Evolutionary conservation across 2,113 vertebrate species (phyloP).

Genomic region (Paramormyrops kingsleyae): DNA sequence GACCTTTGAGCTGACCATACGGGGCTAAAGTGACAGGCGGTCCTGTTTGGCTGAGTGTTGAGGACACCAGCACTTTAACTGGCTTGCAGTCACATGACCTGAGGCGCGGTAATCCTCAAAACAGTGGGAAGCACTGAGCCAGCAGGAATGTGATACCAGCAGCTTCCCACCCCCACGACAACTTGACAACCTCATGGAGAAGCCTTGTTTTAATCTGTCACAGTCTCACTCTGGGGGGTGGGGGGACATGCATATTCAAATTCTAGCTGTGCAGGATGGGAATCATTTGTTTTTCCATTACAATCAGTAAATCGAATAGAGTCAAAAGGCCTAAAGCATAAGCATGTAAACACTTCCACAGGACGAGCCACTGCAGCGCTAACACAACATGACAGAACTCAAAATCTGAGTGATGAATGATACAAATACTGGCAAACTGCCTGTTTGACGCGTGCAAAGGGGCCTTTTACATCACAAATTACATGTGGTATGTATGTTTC

Average conservation of each 20-base stretch:
- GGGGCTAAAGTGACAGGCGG: constrained; percentile 3
- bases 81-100: neutral
- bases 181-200: constrained; percentile 17
- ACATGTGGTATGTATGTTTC: neutral
- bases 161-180: neutral
- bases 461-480: neutral
- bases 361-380: neutral
- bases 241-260: neutral
- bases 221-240: neutral
- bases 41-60: neutral
- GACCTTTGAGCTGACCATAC: neutral
- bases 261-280: neutral
- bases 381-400: neutral
- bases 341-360: neutral
- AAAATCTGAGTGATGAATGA: neutral
- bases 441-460: neutral
- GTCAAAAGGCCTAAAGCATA: neutral
- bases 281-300: neutral
- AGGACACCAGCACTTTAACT: neutral
- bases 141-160: neutral
- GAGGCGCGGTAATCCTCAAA: neutral
- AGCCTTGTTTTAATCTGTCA: constrained; percentile 20
- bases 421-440: neutral
- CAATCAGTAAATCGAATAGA: neutral
- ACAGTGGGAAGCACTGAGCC: constrained; percentile 9